A percentile compares a stretch with the other conserved stretches of the same genome.
Conservation (phyloP, 2,888 invertebrate genomes). For the Labia minor region DNA sequence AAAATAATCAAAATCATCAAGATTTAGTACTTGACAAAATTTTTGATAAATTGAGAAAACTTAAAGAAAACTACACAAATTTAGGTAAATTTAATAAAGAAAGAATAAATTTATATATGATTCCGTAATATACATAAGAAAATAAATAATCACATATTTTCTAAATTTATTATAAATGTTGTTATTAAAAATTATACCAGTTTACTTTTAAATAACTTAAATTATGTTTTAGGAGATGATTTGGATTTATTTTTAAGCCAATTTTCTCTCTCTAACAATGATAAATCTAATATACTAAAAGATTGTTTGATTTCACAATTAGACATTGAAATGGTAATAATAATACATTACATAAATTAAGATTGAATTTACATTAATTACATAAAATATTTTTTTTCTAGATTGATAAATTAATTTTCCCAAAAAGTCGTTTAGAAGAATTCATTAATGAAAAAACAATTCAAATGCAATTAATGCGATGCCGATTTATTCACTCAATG, state of each 20-base stretch:
- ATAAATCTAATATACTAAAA: neutral
- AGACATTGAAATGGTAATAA: neutral
- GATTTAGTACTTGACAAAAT: neutral
- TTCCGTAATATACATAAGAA: neutral
- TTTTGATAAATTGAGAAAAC: neutral
- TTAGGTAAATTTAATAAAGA: slow-evolving; percentile 2
- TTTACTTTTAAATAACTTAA: neutral
- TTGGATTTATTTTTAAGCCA: neutral
- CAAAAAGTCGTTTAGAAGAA: neutral
- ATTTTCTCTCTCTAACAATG: neutral
- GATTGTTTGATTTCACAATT: neutral
- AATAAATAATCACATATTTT: neutral
- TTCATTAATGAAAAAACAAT: neutral
- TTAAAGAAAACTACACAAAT: neutral
- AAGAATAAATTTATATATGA: too few species aligned
- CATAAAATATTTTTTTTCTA: neutral
- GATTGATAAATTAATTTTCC: neutral
- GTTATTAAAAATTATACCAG: too few species aligned
- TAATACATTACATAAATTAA: neutral
- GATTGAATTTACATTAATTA: neutral
- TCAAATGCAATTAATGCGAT: neutral
- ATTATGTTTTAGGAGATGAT: neutral
- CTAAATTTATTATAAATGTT: too few species aligned
- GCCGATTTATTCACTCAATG: neutral
- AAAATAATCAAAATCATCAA: neutral